Base-by-base conservation (phyloP, 2,888 invertebrate genomes). In the Hipparchia sbordonii region DNA sequence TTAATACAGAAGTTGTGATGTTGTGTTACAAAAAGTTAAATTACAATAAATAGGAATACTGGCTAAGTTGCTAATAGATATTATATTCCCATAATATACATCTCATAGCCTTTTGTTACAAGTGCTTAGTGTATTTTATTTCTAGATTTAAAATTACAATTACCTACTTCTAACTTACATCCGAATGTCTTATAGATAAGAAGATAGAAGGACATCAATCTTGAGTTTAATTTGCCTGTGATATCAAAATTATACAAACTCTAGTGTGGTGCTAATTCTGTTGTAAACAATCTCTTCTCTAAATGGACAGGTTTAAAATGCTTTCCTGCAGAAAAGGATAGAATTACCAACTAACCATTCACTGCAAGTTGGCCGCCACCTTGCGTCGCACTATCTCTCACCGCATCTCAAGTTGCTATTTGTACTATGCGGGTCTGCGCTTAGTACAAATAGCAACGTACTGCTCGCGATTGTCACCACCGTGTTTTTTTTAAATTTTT, bases 31-130 rank as follows among this genome's bases (percentile, higher is more conserved):
- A 39, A 45, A 52, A 73, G 72, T 72, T 65, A 67, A 77, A 65
- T 77, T 80, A 79, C 39, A 80, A 80, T 83, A 81, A 82, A 81
- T 82, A 83, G 79, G 72, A 79, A 81, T 82, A 79, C 79, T 79
- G 81, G 79, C 81, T 81, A 80, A 80, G 71, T 71, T 63, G 33
- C 33, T 72, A 72, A 69, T 52, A 65, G 68, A 67, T 70, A 70
- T 39, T n/a, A 63, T 63, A 65, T 72, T 68, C 73, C 70, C 71
- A 70, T 56, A 51, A 67, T 77, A 78, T 78, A 75, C 77, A 76
- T 65, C 62, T 73, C 70, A 74, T 75, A 77, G 77, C 76, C 75
- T 71, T 51, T 66, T 68, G 62, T 10, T 45, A 54, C 70, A 39
- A 51, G 39, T 54, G 52, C 45, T 52, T 76, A 67, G 67, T 67